Percentiles rank a stretch among this genome's conserved stretches.
phyloP scores from a whole-genome alignment of 2,113 vertebrate genomes.

The Tyrannus savana region DNA sequence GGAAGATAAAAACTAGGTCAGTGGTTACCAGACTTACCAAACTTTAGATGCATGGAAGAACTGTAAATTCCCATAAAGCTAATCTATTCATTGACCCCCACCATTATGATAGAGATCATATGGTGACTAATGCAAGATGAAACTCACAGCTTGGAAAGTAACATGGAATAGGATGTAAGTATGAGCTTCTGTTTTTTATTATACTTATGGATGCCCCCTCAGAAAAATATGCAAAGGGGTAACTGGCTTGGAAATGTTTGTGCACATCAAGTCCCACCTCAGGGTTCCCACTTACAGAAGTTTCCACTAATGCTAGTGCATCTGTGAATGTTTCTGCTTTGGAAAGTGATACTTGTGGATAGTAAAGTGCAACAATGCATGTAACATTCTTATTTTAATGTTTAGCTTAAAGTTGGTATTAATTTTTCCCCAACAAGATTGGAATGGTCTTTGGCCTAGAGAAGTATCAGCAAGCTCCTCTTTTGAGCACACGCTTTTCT shows the following conservation, averaged over 20 bases:
- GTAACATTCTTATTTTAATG: slow-evolving; percentile 69
- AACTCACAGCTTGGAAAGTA: slow-evolving; percentile 99
- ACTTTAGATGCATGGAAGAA: slow-evolving; percentile 99
- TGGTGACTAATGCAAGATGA: slow-evolving; percentile 99
- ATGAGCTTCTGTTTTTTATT: slow-evolving; percentile 99
- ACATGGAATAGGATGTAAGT: slow-evolving; percentile 99
- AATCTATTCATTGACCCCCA: slow-evolving; percentile 99
- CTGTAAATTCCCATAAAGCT: slow-evolving; percentile 99
- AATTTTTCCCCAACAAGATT: slow-evolving; percentile 34
- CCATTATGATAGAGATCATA: slow-evolving; percentile 99
- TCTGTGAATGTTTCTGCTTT: slow-evolving; percentile 72
- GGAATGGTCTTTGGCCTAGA: slow-evolving; percentile 42
- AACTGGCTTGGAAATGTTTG: slow-evolving; percentile 87
- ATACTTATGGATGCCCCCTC: slow-evolving; percentile 98
- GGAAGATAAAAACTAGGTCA: slow-evolving; percentile 80
- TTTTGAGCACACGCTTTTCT: background rate
- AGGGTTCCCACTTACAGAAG: slow-evolving; percentile 72
- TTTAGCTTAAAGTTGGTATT: slow-evolving; percentile 62
- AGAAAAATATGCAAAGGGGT: slow-evolving; percentile 98
- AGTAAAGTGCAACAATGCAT: slow-evolving; percentile 69
- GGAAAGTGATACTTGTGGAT: slow-evolving; percentile 52
- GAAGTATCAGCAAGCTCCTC: slow-evolving; percentile 30
- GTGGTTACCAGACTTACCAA: slow-evolving; percentile 87
- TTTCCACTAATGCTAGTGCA: slow-evolving; percentile 71
- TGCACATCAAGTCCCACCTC: slow-evolving; percentile 73